These are phyloP conservation scores for Zaprionus davidi DNA, from an alignment of 1,140 invertebrate genomes.

Conservation along the genomic window DNA sequence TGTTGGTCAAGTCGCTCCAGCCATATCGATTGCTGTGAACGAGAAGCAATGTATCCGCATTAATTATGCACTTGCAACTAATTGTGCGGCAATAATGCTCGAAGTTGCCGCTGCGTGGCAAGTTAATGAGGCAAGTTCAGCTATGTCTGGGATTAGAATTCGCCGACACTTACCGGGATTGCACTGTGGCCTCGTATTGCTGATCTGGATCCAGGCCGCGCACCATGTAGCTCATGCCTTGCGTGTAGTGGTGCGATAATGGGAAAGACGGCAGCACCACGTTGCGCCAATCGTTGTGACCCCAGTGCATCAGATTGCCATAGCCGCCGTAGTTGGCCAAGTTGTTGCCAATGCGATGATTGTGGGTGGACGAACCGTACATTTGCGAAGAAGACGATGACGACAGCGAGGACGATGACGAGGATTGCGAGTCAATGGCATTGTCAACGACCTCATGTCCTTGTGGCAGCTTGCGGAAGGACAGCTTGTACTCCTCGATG, in stretches of 20 bases:
- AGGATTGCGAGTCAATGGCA: conserved; percentile 84
- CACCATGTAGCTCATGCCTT: conserved; percentile 87
- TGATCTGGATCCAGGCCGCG: conserved; percentile 86
- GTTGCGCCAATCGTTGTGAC: conserved; percentile 86
- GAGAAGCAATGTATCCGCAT: conserved; percentile 31
- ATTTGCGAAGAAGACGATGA: conserved; percentile 61
- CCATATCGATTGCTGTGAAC: conserved; percentile 86
- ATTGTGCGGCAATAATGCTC: conserved; percentile 64
- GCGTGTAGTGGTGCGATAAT: conserved; percentile 84
- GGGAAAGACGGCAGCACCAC: conserved; percentile 86
- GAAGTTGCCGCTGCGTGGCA: conserved; percentile 27
- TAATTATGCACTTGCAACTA: conserved; percentile 51
- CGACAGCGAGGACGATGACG: conserved; percentile 68
- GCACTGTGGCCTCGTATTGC: conserved; percentile 88
- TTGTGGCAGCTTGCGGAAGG: conserved; percentile 87
- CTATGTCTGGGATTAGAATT: not conserved
- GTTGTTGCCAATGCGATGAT: conserved; percentile 75
- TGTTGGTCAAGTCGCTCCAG: conserved; percentile 86
- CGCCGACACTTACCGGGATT: conserved; percentile 84
- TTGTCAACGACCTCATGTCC: conserved; percentile 84
- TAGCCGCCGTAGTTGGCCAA: conserved; percentile 73
- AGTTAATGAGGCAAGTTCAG: conserved; percentile 46
- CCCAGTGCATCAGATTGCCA: conserved; percentile 83
- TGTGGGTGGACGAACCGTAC: conserved; percentile 68
- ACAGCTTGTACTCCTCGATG: conserved; percentile 88